Evolutionary conservation across 2,113 vertebrate genomes (phyloP).

Genomic region (Nesogale talazaci): DNA sequence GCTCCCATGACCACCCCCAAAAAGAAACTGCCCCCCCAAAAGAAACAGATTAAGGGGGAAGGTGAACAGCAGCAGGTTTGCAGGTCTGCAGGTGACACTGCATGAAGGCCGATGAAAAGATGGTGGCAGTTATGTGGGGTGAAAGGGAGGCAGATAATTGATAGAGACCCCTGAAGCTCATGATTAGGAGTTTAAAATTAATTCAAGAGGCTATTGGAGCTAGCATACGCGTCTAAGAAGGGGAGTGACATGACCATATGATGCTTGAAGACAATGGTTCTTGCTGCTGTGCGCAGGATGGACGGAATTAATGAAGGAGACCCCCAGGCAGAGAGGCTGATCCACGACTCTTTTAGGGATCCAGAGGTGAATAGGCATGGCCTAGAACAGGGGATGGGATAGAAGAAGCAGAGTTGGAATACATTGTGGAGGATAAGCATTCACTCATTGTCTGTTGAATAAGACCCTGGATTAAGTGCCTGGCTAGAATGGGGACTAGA

Average conservation of each 20-base stretch:
- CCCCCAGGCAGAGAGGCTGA: background rate
- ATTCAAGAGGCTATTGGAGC: slow-evolving; percentile 73
- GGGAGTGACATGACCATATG: slow-evolving; percentile 52
- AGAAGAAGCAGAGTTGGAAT: background rate
- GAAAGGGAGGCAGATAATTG: slow-evolving; percentile 64
- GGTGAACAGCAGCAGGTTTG: background rate
- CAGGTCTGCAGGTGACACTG: slow-evolving; percentile 14
- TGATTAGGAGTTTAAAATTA: slow-evolving; percentile 79
- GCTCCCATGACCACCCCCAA: no score
- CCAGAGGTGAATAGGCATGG: background rate
- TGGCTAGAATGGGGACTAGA: background rate
- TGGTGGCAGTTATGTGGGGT: slow-evolving; percentile 28
- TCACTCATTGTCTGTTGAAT: background rate
- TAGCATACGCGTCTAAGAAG: slow-evolving; percentile 50
- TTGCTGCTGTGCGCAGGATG: background rate
- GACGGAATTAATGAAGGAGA: background rate
- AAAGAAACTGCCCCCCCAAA: no score
- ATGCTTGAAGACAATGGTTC: slow-evolving; percentile 61
- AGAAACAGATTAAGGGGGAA: background rate
- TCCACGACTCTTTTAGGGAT: background rate
- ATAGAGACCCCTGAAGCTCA: slow-evolving; percentile 67
- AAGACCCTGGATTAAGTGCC: background rate
- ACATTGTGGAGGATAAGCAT: background rate
- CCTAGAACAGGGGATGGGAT: background rate
- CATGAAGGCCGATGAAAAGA: background rate